phyloP scores from a whole-genome alignment of 2,113 vertebrate species.

The Ahaetulla prasina region DNA sequence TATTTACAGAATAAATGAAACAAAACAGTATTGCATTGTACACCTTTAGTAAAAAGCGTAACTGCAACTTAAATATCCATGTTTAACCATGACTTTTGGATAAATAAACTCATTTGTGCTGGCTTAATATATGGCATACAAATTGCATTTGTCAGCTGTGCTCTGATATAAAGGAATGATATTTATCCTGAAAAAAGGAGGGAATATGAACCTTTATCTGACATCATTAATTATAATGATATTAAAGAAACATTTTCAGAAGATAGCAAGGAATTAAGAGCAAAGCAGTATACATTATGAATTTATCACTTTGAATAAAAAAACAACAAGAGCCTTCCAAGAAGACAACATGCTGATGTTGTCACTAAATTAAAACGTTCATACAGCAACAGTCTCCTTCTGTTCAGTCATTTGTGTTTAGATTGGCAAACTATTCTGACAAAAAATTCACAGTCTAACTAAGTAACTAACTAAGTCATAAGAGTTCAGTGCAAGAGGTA shows the following conservation, averaged over 20 bases:
- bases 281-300: slow-evolving; percentile 37
- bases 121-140: background rate
- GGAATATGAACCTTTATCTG: background rate
- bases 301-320: slow-evolving; percentile 53
- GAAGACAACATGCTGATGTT: slow-evolving; percentile 32
- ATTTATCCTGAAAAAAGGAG: background rate
- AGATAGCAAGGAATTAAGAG: background rate
- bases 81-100: background rate
- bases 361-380: slow-evolving; percentile 62
- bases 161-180: background rate
- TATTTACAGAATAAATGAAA: background rate
- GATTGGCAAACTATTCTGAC: slow-evolving; percentile 54
- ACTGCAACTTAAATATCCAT: background rate
- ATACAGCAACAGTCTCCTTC: slow-evolving; percentile 59
- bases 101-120: background rate
- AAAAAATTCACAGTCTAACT: slow-evolving; percentile 46
- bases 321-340: slow-evolving; percentile 25
- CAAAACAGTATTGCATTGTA: background rate
- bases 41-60: background rate
- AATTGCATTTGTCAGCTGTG: background rate
- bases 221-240: background rate
- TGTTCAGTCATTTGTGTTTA: slow-evolving; percentile 59
- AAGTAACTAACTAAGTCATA: slow-evolving; percentile 61
- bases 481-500: slow-evolving; percentile 45
- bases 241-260: background rate